A percentile compares a stretch with the other conserved stretches of the same genome.
Evolutionary conservation across 2,797 vertebrate genomes (phyloP).

Genomic region (Hozukius guyotensis): DNA sequence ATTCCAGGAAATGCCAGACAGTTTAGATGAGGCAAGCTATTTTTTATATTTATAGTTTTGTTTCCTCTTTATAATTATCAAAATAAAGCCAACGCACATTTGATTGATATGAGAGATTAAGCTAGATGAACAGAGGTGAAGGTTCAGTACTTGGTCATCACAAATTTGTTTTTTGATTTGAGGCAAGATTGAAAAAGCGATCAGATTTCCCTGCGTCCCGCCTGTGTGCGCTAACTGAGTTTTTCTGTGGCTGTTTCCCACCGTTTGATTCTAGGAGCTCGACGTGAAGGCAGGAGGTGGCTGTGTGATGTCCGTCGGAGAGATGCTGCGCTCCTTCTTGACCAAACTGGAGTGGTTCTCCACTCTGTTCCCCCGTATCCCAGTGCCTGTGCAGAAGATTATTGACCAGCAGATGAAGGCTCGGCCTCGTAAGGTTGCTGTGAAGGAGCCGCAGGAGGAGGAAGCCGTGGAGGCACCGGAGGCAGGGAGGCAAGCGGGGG

Average conservation of each 20-base stretch:
- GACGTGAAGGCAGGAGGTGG: slow-evolving; percentile 99
- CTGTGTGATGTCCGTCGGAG: slow-evolving; percentile 97
- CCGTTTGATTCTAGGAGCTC: slow-evolving; percentile 89
- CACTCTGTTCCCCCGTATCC: slow-evolving; percentile 97
- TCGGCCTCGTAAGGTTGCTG: slow-evolving; percentile 90
- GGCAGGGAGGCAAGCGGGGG: slow-evolving; percentile 81
- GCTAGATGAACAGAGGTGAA: slow-evolving; percentile 88
- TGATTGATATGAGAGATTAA: slow-evolving; percentile 76
- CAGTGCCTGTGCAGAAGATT: slow-evolving; percentile 97
- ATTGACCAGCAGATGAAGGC: slow-evolving; percentile 98
- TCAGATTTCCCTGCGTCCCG: not conserved
- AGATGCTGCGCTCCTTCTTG: slow-evolving; percentile 98
- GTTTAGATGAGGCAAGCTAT: slow-evolving; percentile 50
- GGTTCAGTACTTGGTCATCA: slow-evolving; percentile 86
- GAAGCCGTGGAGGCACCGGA: slow-evolving; percentile 83
- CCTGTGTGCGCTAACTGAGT: slow-evolving; percentile 10
- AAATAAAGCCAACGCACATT: slow-evolving; percentile 47
- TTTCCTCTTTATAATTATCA: slow-evolving; percentile 37
- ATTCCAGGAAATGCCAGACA: slow-evolving; percentile 49
- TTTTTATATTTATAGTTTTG: slow-evolving; percentile 22
- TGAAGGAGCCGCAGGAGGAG: slow-evolving; percentile 88
- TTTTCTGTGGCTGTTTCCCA: slow-evolving; percentile 4
- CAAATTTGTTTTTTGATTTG: slow-evolving; percentile 67
- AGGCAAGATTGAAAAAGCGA: slow-evolving; percentile 45
- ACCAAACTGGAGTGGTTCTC: slow-evolving; percentile 99